These are phyloP conservation scores for Phalacrocorax pelagicus DNA, from an alignment of 2,113 vertebrate species.

Conservation along the genomic window DNA sequence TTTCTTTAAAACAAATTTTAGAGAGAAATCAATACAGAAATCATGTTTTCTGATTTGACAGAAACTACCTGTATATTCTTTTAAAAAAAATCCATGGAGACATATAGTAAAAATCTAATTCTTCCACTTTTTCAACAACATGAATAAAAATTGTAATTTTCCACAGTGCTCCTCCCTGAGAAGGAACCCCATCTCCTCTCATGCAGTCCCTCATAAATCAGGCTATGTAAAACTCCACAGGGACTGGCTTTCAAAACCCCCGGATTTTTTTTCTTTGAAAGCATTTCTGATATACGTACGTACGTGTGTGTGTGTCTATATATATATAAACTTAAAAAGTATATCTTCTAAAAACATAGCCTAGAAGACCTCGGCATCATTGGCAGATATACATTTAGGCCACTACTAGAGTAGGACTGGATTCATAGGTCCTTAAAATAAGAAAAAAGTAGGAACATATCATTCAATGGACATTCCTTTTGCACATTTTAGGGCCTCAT, in stretches of 20 bases:
- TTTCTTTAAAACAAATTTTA: not conserved
- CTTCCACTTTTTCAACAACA: not conserved
- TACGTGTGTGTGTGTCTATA: not conserved
- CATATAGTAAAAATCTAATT: not conserved
- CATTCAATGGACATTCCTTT: not conserved
- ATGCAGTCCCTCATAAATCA: not conserved
- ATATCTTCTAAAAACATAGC: not conserved
- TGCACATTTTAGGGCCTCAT: not conserved
- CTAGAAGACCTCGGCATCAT: not conserved
- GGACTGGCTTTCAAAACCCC: not conserved
- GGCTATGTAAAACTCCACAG: not conserved
- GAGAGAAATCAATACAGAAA: not conserved
- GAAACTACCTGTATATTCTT: not conserved
- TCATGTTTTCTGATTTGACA: not conserved
- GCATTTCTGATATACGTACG: not conserved
- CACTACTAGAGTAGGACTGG: not conserved
- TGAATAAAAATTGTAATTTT: not conserved
- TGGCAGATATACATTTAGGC: not conserved
- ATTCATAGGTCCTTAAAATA: not conserved
- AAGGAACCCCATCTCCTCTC: not conserved
- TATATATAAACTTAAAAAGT: not conserved
- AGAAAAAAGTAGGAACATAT: not conserved
- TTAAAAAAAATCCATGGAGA: not conserved
- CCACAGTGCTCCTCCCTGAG: not conserved
- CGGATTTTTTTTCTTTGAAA: not conserved